Percentiles rank a stretch among this genome's conserved stretches.
These are phyloP conservation scores for Parnassius smintheus DNA, from an alignment of 2,888 invertebrate genomes.

Conservation along the genomic window DNA sequence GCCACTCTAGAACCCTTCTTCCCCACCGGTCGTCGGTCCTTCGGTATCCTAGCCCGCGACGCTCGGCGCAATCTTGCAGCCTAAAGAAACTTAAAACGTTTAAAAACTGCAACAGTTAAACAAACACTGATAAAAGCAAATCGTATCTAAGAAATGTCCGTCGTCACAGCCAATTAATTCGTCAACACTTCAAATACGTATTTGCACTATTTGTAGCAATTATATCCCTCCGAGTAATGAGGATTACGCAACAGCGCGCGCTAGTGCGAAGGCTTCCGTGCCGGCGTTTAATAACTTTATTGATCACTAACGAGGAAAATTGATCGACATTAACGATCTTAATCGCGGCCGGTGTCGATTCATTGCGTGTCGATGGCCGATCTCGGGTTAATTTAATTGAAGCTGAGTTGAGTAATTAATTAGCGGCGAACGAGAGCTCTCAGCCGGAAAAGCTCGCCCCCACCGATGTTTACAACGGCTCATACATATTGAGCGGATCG, in stretches of 20 bases:
- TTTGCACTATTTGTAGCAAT: slow-evolving; percentile 17
- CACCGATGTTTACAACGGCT: slow-evolving; percentile 61
- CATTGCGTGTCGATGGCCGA: slow-evolving; percentile 73
- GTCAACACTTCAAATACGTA: slow-evolving; percentile 3
- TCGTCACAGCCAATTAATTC: slow-evolving; percentile 3
- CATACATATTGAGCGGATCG: slow-evolving; percentile 47
- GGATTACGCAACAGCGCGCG: slow-evolving; percentile 41
- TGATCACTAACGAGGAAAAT: slow-evolving; percentile 70
- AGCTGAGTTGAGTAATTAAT: slow-evolving; percentile 79
- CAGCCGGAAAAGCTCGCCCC: slow-evolving; percentile 57
- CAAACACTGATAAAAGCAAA: too few species aligned
- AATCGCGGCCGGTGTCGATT: slow-evolving; percentile 71
- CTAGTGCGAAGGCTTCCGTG: slow-evolving; percentile 39
- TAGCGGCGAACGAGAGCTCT: slow-evolving; percentile 76
- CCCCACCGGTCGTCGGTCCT: too few species aligned
- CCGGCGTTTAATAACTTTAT: slow-evolving; percentile 58
- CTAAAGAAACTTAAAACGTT: too few species aligned
- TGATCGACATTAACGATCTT: slow-evolving; percentile 75
- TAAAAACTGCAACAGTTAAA: too few species aligned
- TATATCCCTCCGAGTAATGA: slow-evolving; percentile 36
- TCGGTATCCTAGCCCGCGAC: too few species aligned
- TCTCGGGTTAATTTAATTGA: slow-evolving; percentile 78
- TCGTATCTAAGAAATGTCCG: neutral
- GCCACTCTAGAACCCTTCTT: too few species aligned
- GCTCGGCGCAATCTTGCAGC: too few species aligned